Base-by-base conservation (phyloP, 2,888 invertebrate species). In the Saturnia japonica region DNA sequence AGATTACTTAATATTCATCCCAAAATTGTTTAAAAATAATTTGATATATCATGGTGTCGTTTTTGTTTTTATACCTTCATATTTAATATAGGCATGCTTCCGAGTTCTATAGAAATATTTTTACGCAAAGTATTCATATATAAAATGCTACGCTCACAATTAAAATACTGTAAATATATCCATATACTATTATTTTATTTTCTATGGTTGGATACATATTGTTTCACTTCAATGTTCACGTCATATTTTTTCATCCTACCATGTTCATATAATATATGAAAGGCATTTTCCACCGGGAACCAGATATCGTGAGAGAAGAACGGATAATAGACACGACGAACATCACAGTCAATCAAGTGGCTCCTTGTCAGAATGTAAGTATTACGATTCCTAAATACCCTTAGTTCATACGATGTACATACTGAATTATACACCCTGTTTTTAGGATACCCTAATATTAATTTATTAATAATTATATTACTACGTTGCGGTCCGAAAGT, bases 211-310 rank as follows among this genome's bases (percentile, higher is more conserved):
- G 40, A 40, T 64, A 40, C 34, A 14, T n/a, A n/a, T 9, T 28
- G 12, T 68, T 28, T 68, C 45, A 16, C 19, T 47, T 67, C 45
- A 34, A 34, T 4, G 34, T 34, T 34, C 3, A 43, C 11, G n/a
- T 34, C 14, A 45, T 34, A 28, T 66, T 64, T 28, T 67, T 19
- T 40, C 40, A 25, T 19, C 16, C 19, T 66, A 42, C 66, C 34
- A n/a, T 40, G 64, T 28, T 45, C 43, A 54, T 45, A 47, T 57
- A n/a, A n/a, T n/a, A 47, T 34, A 47, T 69, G 67, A 0, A 71
- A 91, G 91, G 91, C n/a, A 73, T 83, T 0, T 91, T 90, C 57
- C 88, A 89, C 68, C 89, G 91, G 0, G 91, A 91, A 73, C 90
- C 90, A 0, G 91, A 91, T 72, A 84, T 90, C 66, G 68, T 81